Evolutionary conservation across 2,113 vertebrate genomes (phyloP).

Genomic region (Poeciliopsis prolifica): DNA sequence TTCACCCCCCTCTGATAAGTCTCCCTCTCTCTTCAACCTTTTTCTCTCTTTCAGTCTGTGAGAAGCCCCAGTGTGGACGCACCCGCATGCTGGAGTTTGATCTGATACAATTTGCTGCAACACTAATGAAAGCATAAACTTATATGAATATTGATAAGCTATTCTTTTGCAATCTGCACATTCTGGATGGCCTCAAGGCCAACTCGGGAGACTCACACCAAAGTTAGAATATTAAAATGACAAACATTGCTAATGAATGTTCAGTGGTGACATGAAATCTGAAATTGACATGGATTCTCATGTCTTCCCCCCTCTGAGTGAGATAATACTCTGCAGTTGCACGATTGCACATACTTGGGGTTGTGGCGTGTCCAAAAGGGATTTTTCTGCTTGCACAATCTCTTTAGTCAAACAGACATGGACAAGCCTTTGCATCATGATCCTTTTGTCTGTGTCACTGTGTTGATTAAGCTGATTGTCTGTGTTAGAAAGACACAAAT

Average conservation of each 20-base stretch:
- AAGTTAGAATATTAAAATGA: slow-evolving; percentile 68
- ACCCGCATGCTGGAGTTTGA: slow-evolving; percentile 69
- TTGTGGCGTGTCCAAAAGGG: not conserved
- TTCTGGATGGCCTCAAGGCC: slow-evolving; percentile 70
- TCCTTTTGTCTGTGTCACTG: not conserved
- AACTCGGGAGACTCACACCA: slow-evolving; percentile 50
- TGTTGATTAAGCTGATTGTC: not conserved
- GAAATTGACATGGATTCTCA: slow-evolving; percentile 60
- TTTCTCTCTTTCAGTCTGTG: slow-evolving; percentile 27
- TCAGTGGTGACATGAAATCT: slow-evolving; percentile 65
- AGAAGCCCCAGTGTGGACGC: slow-evolving; percentile 53
- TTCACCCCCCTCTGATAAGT: slow-evolving; percentile 30
- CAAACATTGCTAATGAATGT: slow-evolving; percentile 76
- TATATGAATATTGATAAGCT: slow-evolving; percentile 80
- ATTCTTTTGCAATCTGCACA: slow-evolving; percentile 75
- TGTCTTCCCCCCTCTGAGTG: slow-evolving; percentile 35
- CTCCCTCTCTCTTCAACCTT: slow-evolving; percentile 10
- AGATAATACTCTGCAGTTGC: slow-evolving; percentile 6
- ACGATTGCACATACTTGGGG: slow-evolving; percentile 6
- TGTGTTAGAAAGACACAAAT: not conserved
- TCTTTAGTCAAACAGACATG: not conserved
- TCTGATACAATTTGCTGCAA: slow-evolving; percentile 77
- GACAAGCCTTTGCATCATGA: not conserved
- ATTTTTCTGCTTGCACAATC: not conserved
- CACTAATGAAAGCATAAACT: slow-evolving; percentile 79